A percentile compares a stretch with the other conserved stretches of the same genome.
phyloP scores from a whole-genome alignment of 2,888 invertebrate species.

The Epicampocera succincta region DNA sequence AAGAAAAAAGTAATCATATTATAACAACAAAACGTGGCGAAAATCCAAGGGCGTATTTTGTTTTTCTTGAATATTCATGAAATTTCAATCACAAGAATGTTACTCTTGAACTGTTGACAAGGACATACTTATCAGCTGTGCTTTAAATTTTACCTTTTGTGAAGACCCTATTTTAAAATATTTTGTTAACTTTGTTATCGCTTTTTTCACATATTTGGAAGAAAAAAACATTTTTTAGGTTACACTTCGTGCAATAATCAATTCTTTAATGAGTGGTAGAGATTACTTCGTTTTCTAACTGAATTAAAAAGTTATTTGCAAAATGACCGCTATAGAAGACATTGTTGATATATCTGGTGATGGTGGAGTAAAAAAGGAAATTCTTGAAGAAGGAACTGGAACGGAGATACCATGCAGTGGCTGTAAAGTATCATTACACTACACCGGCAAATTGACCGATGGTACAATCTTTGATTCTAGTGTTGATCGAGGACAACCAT shows the following conservation, averaged over 20 bases:
- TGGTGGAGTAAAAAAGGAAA: constrained; percentile 79
- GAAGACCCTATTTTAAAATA: neutral
- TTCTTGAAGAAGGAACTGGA: constrained; percentile 86
- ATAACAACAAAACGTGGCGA: too few species aligned
- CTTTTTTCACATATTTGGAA: constrained; percentile 3
- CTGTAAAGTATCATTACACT: constrained; percentile 90
- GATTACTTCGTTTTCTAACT: constrained; percentile 8
- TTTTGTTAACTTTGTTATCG: constrained; percentile 9
- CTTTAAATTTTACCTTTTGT: too few species aligned
- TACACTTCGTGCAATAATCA: constrained; percentile 22
- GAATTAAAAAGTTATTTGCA: neutral
- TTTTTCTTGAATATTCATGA: too few species aligned
- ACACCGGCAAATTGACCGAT: constrained; percentile 92
- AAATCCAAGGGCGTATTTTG: too few species aligned
- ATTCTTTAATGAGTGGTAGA: constrained; percentile 13
- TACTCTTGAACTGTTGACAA: too few species aligned
- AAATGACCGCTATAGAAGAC: constrained; percentile 46
- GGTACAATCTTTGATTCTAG: constrained; percentile 97
- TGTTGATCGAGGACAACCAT: constrained; percentile 90
- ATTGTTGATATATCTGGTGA: constrained; percentile 79
- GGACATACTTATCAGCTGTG: too few species aligned
- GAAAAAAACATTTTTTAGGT: neutral
- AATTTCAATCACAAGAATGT: too few species aligned
- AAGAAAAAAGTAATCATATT: too few species aligned
- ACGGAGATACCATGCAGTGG: constrained; percentile 88